Conservation (phyloP, 2,888 invertebrate species). For the Drosophila barbarae region DNA sequence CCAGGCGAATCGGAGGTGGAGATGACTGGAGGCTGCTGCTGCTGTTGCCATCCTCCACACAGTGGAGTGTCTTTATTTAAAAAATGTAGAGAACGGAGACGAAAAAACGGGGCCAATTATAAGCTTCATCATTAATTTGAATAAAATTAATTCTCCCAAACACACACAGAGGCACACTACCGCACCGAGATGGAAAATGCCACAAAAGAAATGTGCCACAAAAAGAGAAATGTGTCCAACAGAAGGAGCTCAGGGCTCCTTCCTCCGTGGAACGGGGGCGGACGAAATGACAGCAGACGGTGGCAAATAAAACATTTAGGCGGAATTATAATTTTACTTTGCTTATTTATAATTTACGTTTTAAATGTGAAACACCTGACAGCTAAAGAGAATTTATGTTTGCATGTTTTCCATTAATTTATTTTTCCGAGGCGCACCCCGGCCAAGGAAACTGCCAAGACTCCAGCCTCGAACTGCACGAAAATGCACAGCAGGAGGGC, state of each 20-base stretch:
- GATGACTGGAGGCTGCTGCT: constrained; percentile 13
- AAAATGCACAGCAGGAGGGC: constrained; percentile 47
- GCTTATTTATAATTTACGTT: constrained; percentile 73
- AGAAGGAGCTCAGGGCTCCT: background rate
- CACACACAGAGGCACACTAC: constrained; percentile 31
- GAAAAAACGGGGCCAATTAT: constrained; percentile 67
- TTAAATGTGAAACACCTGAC: constrained; percentile 76
- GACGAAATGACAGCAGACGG: constrained; percentile 53
- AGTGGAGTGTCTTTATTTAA: constrained; percentile 47
- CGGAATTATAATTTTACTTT: constrained; percentile 69
- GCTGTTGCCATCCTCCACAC: constrained; percentile 46
- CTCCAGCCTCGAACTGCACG: constrained; percentile 40
- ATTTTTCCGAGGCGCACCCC: constrained; percentile 60
- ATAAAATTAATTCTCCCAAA: constrained; percentile 68
- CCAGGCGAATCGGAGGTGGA: constrained; percentile 15
- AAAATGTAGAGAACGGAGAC: constrained; percentile 28
- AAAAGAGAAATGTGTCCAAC: constrained; percentile 27
- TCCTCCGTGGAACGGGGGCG: constrained; percentile 4
- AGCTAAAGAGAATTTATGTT: constrained; percentile 77
- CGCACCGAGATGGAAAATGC: constrained; percentile 28
- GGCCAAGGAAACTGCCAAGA: constrained; percentile 49
- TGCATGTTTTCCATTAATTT: constrained; percentile 77
- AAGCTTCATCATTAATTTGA: constrained; percentile 72
- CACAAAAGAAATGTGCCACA: constrained; percentile 53
- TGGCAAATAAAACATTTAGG: constrained; percentile 72